Evolutionary conservation across 2,797 vertebrate genomes (phyloP).

Genomic region (Trachops cirrhosus): DNA sequence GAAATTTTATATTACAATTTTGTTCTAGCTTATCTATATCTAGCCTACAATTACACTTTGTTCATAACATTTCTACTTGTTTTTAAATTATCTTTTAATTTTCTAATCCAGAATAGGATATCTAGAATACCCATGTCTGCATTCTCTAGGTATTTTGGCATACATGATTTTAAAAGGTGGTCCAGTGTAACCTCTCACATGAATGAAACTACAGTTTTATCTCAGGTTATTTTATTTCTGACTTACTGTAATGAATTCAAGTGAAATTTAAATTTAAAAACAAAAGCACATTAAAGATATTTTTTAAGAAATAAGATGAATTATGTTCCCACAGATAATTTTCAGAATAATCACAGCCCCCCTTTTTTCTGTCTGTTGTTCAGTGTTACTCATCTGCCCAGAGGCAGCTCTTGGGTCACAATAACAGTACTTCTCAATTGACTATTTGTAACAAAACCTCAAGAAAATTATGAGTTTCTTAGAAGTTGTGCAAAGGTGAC

Average conservation of each 20-base stretch:
- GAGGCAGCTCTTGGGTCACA: neutral
- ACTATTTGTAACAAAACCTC: neutral
- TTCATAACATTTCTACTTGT: neutral
- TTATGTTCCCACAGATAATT: neutral
- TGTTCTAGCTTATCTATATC: neutral
- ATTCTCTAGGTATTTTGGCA: neutral
- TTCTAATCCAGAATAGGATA: neutral
- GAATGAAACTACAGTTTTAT: neutral
- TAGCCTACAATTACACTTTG: neutral
- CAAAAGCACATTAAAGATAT: neutral
- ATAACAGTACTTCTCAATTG: neutral
- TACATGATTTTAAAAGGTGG: neutral
- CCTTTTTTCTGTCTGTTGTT: neutral
- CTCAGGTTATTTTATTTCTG: neutral
- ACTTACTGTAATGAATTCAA: neutral
- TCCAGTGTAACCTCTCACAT: neutral
- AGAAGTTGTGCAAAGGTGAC: neutral
- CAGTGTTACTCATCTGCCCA: neutral
- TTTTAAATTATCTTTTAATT: neutral
- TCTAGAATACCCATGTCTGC: neutral
- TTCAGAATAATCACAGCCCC: neutral
- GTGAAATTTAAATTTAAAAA: neutral
- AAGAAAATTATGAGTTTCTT: neutral
- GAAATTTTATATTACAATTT: neutral
- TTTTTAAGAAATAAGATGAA: neutral